These are phyloP conservation scores for Stigmatopora argus DNA, from an alignment of 2,113 vertebrate species.

Conservation along the genomic window DNA sequence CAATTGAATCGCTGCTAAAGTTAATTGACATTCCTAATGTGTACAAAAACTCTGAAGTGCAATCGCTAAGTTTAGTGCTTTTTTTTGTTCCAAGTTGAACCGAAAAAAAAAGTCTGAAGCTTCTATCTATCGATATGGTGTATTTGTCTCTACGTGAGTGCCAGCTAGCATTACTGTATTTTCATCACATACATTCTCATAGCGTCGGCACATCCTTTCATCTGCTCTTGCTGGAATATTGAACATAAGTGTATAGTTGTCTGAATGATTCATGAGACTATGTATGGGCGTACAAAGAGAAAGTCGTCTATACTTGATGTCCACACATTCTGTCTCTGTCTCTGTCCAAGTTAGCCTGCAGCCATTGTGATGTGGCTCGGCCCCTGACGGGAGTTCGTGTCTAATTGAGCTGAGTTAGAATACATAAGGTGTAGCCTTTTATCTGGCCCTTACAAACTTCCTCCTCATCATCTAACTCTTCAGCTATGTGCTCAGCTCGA, in stretches of 20 bases:
- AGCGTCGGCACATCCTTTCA: constrained; percentile 29
- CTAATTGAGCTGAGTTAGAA: constrained; percentile 61
- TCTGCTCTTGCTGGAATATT: constrained; percentile 35
- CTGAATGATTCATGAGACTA: constrained; percentile 55
- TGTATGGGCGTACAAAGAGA: constrained; percentile 32
- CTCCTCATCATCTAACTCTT: constrained; percentile 39
- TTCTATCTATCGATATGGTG: background rate
- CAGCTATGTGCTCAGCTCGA: constrained; percentile 44
- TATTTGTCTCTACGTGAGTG: background rate
- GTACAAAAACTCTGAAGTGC: no score
- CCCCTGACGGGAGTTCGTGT: constrained; percentile 53
- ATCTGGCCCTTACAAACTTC: constrained; percentile 37
- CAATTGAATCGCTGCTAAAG: no score
- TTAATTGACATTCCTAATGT: no score
- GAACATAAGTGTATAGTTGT: constrained; percentile 31
- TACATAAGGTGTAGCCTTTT: constrained; percentile 64
- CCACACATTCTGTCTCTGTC: constrained; percentile 1
- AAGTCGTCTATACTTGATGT: constrained; percentile 7
- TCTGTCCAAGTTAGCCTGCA: constrained; percentile 46
- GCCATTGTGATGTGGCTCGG: constrained; percentile 36
- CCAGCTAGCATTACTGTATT: background rate
- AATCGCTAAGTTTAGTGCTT: no score
- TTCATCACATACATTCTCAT: constrained; percentile 20
- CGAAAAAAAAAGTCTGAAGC: background rate
- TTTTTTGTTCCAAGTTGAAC: no score